Conservation (phyloP, 1,140 invertebrate genomes). For the Drosophila santomea region DNA sequence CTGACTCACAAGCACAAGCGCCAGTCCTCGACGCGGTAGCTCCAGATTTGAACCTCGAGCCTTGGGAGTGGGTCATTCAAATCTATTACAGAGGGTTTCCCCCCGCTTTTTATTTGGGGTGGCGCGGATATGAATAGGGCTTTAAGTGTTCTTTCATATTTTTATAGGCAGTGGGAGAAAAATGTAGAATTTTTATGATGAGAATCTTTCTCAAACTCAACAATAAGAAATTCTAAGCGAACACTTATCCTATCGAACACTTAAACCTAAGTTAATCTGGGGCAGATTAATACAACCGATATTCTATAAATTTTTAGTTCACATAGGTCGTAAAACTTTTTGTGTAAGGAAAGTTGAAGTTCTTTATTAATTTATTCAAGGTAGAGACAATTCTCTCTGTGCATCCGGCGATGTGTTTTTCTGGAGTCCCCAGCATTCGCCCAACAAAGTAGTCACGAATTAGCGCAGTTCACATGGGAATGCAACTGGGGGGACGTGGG, state of each 20-base stretch:
- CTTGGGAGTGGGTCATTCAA: constrained; percentile 54
- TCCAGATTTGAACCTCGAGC: constrained; percentile 31
- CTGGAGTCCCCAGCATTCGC: constrained; percentile 44
- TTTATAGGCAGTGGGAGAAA: constrained; percentile 1
- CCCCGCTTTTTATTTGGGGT: neutral
- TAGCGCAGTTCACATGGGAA: constrained; percentile 67
- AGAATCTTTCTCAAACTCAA: too few relatives aligned
- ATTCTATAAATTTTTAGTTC: too few relatives aligned
- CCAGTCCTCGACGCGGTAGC: constrained; percentile 51
- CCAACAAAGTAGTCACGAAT: constrained; percentile 79
- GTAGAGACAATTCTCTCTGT: constrained; percentile 2
- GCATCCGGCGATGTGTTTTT: constrained; percentile 15
- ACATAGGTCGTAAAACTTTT: too few relatives aligned
- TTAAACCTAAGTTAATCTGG: too few relatives aligned
- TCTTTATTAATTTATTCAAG: neutral
- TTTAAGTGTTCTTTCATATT: constrained; percentile 10
- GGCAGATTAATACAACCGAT: too few relatives aligned
- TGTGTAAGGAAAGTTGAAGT: too few relatives aligned
- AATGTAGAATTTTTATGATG: neutral
- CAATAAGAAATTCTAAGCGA: too few relatives aligned
- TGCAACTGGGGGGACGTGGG: constrained; percentile 10
- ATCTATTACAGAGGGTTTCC: constrained; percentile 44
- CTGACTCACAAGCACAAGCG: constrained; percentile 62
- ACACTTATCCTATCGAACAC: too few relatives aligned
- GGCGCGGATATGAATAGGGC: constrained; percentile 15